phyloP scores from a whole-genome alignment of 2,888 invertebrate genomes.

The Rhynchonema sp. region DNA sequence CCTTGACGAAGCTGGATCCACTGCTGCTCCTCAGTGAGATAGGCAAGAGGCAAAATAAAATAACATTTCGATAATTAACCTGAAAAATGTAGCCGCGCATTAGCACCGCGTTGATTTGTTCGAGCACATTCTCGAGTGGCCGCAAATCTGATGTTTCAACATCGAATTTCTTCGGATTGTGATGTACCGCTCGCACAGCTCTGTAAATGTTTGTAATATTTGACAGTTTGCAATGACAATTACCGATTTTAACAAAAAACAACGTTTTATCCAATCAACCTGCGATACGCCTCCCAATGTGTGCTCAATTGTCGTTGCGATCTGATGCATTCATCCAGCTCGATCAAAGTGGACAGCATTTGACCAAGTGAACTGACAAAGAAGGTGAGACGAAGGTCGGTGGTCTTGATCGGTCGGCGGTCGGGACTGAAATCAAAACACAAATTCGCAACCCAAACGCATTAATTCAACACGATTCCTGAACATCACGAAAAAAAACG shows the following conservation, averaged over 20 bases:
- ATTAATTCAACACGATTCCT: not conserved
- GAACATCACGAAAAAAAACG: too few relatives aligned
- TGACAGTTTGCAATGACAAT: too few relatives aligned
- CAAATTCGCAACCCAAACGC: not conserved
- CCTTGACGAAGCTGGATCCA: too few relatives aligned
- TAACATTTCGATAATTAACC: conserved; percentile 27
- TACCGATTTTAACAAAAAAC: too few relatives aligned
- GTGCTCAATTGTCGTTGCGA: conserved; percentile 40
- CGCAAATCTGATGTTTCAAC: conserved; percentile 43
- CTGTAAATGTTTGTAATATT: too few relatives aligned
- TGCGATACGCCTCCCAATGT: conserved; percentile 58
- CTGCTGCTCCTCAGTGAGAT: too few relatives aligned
- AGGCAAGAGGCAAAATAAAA: not conserved
- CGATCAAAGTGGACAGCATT: conserved; percentile 36
- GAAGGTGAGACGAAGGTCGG: not conserved
- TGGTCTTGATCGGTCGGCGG: not conserved
- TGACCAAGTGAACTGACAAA: conserved; percentile 35
- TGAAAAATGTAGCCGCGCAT: conserved; percentile 51
- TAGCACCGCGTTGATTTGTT: conserved; percentile 46
- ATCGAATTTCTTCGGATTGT: conserved; percentile 43
- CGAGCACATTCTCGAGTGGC: conserved; percentile 49
- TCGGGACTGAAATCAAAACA: not conserved
- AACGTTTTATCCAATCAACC: too few relatives aligned
- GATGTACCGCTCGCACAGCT: conserved; percentile 44
- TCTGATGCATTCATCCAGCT: conserved; percentile 47